These are phyloP conservation scores for Astatotilapia flaviijosephi DNA, from an alignment of 2,113 vertebrate species.

Conservation along the genomic window DNA sequence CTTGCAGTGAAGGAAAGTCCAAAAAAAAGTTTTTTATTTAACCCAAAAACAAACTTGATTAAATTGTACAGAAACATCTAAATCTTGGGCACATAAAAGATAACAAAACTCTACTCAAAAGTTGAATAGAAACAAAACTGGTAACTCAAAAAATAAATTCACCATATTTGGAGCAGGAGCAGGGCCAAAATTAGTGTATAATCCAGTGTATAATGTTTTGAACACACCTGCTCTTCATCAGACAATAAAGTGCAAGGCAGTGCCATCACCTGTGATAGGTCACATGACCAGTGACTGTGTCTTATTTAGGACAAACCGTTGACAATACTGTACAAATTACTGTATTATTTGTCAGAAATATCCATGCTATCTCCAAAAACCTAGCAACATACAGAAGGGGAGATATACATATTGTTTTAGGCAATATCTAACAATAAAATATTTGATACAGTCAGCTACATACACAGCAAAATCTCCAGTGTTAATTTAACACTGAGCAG, in stretches of 20 bases:
- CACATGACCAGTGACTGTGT: neutral
- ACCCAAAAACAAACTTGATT: neutral
- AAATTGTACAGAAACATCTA: neutral
- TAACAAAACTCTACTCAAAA: neutral
- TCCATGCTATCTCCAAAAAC: neutral
- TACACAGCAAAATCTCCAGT: too few relatives aligned
- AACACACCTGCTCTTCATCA: neutral
- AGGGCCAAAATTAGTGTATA: neutral
- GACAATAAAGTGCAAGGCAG: neutral
- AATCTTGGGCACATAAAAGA: neutral
- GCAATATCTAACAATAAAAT: neutral
- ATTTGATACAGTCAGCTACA: too few relatives aligned
- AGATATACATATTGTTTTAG: neutral
- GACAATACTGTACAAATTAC: neutral
- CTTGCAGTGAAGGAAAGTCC: neutral
- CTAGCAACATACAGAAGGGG: neutral
- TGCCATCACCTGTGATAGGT: neutral
- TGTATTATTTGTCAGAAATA: neutral
- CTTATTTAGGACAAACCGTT: neutral
- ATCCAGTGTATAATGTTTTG: neutral
- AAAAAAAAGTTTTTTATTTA: neutral
- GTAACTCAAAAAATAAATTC: neutral
- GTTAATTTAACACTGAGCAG: too few relatives aligned
- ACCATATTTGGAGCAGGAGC: neutral
- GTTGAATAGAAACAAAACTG: neutral